Conservation (phyloP, 2,888 invertebrate species). For the Blera fallax region DNA sequence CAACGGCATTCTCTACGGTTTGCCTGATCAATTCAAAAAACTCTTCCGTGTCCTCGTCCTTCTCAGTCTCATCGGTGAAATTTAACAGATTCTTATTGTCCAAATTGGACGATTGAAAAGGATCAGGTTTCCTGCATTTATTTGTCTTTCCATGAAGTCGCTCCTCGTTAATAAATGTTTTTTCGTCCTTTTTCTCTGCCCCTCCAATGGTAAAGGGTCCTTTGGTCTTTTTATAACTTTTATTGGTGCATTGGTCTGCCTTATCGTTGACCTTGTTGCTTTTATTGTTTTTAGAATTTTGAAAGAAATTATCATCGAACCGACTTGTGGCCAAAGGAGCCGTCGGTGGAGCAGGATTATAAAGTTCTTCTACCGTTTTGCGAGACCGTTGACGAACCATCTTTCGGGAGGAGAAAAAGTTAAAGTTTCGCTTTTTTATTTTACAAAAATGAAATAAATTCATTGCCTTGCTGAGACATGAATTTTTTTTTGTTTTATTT, state of each 20-base stretch:
- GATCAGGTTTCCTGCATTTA: background rate
- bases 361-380: slow-evolving; percentile 78
- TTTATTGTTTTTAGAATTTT: slow-evolving; percentile 51
- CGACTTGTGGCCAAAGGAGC: slow-evolving; percentile 43
- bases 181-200: slow-evolving; percentile 44
- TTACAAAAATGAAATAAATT: slow-evolving; percentile 51
- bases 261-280: slow-evolving; percentile 1
- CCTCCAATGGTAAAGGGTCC: background rate
- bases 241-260: background rate
- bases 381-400: slow-evolving; percentile 78
- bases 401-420: slow-evolving; percentile 47
- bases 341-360: slow-evolving; percentile 74
- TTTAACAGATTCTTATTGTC: slow-evolving; percentile 27
- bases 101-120: background rate
- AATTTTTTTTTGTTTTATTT: background rate
- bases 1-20: slow-evolving; percentile 78
- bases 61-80: slow-evolving; percentile 74
- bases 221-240: slow-evolving; percentile 16
- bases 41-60: slow-evolving; percentile 79
- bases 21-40: slow-evolving; percentile 79
- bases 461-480: slow-evolving; percentile 28
- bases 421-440: slow-evolving; percentile 36
- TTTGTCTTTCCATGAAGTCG: background rate
- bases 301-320: slow-evolving; percentile 59
- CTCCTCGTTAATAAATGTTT: slow-evolving; percentile 39